phyloP scores from a whole-genome alignment of 2,888 invertebrate genomes.

The Matsumyia berberina region DNA sequence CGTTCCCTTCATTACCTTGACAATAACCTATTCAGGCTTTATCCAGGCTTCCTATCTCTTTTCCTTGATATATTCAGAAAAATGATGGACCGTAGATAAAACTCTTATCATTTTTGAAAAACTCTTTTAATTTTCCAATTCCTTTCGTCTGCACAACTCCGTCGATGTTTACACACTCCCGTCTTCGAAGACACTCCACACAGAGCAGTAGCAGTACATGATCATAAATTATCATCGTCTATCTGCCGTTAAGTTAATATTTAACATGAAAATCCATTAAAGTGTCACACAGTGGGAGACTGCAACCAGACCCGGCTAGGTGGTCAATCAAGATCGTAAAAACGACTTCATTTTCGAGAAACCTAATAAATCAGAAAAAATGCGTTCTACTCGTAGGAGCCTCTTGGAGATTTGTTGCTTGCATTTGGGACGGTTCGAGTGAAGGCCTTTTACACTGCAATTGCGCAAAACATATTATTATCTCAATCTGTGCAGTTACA shows the following conservation, averaged over 20 bases:
- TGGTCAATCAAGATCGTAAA: slow-evolving; percentile 27
- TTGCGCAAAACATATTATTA: slow-evolving; percentile 31
- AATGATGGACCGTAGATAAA: no score
- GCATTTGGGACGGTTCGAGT: slow-evolving; percentile 8
- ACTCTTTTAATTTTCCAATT: no score
- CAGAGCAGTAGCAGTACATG: neutral
- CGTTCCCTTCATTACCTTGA: no score
- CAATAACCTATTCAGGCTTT: no score
- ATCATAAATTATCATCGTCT: slow-evolving; percentile 17
- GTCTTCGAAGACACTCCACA: neutral
- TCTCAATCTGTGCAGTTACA: slow-evolving; percentile 16
- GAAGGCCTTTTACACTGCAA: slow-evolving; percentile 27
- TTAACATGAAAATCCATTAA: slow-evolving; percentile 41
- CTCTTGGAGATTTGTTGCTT: no score
- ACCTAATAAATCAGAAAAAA: neutral
- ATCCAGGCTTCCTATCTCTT: no score
- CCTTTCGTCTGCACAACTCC: no score
- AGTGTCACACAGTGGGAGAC: slow-evolving; percentile 32
- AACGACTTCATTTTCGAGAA: slow-evolving; percentile 28
- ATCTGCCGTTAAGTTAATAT: slow-evolving; percentile 17
- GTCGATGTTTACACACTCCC: neutral
- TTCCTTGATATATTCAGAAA: no score
- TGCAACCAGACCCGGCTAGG: slow-evolving; percentile 9
- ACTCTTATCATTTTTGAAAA: no score
- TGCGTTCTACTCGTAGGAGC: no score